Evolutionary conservation across 2,888 invertebrate genomes (phyloP).

Genomic region (Erebia ligea): DNA sequence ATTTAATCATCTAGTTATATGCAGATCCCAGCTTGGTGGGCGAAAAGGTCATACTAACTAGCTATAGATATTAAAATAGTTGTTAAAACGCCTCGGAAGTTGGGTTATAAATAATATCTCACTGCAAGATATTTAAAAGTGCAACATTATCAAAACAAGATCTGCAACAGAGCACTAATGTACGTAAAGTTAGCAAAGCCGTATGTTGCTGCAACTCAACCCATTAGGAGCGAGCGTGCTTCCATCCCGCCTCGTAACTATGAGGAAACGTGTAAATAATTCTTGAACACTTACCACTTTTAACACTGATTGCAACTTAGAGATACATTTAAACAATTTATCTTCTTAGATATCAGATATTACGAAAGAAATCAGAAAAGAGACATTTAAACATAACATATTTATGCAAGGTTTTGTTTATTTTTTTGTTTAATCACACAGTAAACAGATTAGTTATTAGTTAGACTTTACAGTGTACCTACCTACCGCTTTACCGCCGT

Average conservation of each 20-base stretch:
- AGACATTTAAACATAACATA: background rate
- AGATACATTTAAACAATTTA: slow-evolving; percentile 13
- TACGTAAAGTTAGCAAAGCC: slow-evolving; percentile 31
- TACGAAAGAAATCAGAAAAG: background rate
- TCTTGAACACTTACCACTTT: slow-evolving; percentile 20
- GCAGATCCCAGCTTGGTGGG: too few species aligned
- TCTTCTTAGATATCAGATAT: background rate
- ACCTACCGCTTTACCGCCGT: too few species aligned
- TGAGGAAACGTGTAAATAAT: slow-evolving; percentile 24
- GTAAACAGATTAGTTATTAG: too few species aligned
- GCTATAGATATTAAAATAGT: background rate
- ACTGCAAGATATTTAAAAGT: slow-evolving; percentile 8
- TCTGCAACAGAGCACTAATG: slow-evolving; percentile 24
- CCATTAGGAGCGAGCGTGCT: slow-evolving; percentile 35
- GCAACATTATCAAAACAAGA: slow-evolving; percentile 22
- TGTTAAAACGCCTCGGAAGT: background rate
- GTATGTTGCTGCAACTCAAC: slow-evolving; percentile 36
- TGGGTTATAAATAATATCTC: background rate
- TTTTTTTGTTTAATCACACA: too few species aligned
- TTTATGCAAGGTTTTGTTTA: too few species aligned
- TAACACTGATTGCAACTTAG: slow-evolving; percentile 13
- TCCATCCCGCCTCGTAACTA: slow-evolving; percentile 21
- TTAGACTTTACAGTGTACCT: too few species aligned
- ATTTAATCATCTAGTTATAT: too few species aligned
- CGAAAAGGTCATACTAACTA: too few species aligned